Evolutionary conservation across 2,113 vertebrate genomes (phyloP), one percentile per base, ranked within the genome.

Genomic region (Sterrhoptilus dennistouni): DNA sequence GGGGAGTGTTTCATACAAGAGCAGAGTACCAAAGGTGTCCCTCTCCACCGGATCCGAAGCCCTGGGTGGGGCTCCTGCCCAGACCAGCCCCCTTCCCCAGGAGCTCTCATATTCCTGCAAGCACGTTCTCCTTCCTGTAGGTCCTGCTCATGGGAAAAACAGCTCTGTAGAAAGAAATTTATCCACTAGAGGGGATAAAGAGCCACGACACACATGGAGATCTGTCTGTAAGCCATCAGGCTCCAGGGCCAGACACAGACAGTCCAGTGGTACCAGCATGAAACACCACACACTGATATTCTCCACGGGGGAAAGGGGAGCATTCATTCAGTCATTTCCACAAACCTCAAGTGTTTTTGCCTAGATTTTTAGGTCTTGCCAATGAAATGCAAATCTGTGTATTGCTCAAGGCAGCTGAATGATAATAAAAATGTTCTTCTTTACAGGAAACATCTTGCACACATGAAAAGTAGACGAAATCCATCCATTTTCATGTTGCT

Each of bases 121-220:
- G 20, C 14, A 23, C 29, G 13, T 27, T 80, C 45, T 59, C 22
- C 31, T 54, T 54, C 31, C 45, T 47, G 53, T 36, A 45, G 17
- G 14, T 63, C 69, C 52, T 78, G 4, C 21, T 63, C 38, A 24
- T 8, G 12, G 18, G 8, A 52, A 40, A 10, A 40, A 1, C 35
- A 75, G 31, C 56, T 53, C 24, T 82, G 87, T 75, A 75, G 47
- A 9, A 2, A 60, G 72, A 78, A n/a, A 56, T 88, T 70, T 54
- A 78, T 87, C 93, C 92, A 92, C 90, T 90, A 92, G 90, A 93
- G 94, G 94, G 95, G 60, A 81, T 56, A 86, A 90, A 75, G 79
- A 94, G 79, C 80, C 2, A 1, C 36, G 24, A 40, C 14, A 45
- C 18, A 6, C 14, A 11, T 33, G 74, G 74, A 70, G 38, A 70